phyloP scores from a whole-genome alignment of 2,797 vertebrate species.

The Botia kubotai region DNA sequence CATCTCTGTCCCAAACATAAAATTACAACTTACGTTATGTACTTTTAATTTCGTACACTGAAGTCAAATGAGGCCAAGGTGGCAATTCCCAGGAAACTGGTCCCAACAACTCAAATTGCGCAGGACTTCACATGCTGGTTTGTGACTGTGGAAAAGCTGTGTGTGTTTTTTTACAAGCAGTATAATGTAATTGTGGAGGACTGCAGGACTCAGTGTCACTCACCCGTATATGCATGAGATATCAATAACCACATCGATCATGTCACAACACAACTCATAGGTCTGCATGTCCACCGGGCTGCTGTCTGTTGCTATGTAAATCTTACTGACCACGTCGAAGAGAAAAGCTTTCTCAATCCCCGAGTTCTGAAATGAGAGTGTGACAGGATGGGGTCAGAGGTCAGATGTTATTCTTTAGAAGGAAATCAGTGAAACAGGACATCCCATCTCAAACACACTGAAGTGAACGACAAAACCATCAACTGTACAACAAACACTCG shows the following conservation, averaged over 20 bases:
- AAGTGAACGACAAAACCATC: no score
- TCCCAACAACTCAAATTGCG: no score
- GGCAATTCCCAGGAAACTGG: no score
- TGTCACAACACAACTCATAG: conserved; percentile 92
- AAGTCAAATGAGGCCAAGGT: no score
- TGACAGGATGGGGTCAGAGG: conserved; percentile 19
- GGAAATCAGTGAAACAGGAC: conserved; percentile 13
- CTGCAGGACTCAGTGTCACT: conserved; percentile 58
- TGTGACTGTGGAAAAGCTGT: no score
- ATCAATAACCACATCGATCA: conserved; percentile 94
- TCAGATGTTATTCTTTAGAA: not conserved
- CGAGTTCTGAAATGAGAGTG: conserved; percentile 77
- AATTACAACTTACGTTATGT: no score
- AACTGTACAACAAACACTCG: conserved; percentile 18
- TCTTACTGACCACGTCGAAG: conserved; percentile 95
- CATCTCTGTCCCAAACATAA: no score
- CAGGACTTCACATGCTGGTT: no score
- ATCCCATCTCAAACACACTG: conserved; percentile 21
- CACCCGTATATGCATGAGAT: conserved; percentile 95
- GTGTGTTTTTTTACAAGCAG: no score
- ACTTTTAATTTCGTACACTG: no score
- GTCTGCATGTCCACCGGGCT: conserved; percentile 94
- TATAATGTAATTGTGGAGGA: not conserved
- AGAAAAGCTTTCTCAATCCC: conserved; percentile 92
- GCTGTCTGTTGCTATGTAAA: conserved; percentile 93